These are phyloP conservation scores for Metopolophium dirhodum DNA, from an alignment of 1,140 invertebrate species.

Conservation along the genomic window DNA sequence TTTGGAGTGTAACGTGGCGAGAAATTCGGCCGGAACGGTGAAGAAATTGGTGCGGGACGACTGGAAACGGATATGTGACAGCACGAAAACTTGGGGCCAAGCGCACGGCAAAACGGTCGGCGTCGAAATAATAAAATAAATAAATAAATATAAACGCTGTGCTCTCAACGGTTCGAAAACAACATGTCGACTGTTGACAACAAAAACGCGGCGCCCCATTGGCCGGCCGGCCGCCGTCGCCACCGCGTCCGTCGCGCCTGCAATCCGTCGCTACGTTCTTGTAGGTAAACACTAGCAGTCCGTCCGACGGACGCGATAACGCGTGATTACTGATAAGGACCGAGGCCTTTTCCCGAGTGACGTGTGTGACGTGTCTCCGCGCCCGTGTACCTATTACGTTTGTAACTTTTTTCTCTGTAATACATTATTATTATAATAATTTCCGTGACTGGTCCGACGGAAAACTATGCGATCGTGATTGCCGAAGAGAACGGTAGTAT, in stretches of 20 bases:
- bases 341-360: neutral
- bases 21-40: neutral
- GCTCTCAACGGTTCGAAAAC: conserved; percentile 56
- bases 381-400: neutral
- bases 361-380: neutral
- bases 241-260: neutral
- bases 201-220: conserved; percentile 42
- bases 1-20: neutral
- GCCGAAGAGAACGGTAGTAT: neutral
- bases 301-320: neutral
- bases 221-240: conserved; percentile 41
- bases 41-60: neutral
- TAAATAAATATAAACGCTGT: conserved; percentile 36
- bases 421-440: neutral
- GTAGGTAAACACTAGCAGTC: neutral
- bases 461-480: neutral
- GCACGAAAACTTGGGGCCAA: neutral
- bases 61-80: neutral
- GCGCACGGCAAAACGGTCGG: conserved; percentile 10
- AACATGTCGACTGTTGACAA: conserved; percentile 57
- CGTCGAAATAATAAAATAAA: conserved; percentile 47
- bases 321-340: neutral
- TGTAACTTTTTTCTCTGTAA: neutral
- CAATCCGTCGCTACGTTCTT: neutral
- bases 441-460: neutral